Conservation (phyloP, 2,797 vertebrate genomes). For the Clarias laeviceps region DNA sequence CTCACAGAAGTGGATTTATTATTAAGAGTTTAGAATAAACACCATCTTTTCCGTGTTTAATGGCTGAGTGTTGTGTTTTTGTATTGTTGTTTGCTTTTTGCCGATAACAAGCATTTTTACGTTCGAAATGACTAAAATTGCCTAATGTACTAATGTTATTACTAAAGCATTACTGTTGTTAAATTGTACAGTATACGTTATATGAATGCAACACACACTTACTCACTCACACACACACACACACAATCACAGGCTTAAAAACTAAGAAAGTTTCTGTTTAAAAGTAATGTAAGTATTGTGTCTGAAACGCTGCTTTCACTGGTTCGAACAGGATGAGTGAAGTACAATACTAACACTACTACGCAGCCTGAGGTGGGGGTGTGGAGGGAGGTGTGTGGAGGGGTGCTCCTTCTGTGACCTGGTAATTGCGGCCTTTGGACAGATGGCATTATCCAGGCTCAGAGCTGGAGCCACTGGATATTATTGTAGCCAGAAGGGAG, state of each 20-base stretch:
- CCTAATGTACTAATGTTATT: not conserved
- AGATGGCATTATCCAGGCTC: constrained; percentile 92
- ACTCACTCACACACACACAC: not conserved
- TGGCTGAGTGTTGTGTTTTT: not conserved
- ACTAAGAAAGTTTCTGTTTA: not conserved
- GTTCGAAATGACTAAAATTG: not conserved
- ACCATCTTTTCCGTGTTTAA: not conserved
- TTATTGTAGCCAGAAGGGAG: constrained; percentile 84
- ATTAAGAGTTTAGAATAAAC: not conserved
- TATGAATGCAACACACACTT: not conserved
- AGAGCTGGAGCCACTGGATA: constrained; percentile 88
- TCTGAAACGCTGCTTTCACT: not conserved
- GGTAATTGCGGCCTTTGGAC: constrained; percentile 88
- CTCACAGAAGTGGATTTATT: not conserved
- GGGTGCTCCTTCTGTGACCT: constrained; percentile 79
- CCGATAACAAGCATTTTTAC: not conserved
- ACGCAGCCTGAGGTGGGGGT: constrained; percentile 57
- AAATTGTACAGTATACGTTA: not conserved
- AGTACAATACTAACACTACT: not conserved
- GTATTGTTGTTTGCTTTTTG: not conserved
- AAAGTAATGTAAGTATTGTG: not conserved
- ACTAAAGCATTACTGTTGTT: not conserved
- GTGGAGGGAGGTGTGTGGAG: constrained; percentile 78
- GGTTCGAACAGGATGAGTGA: not conserved
- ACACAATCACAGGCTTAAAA: not conserved